These are phyloP conservation scores for Crotalus helleri DNA, from an alignment of 2,113 vertebrate species.

Conservation along the genomic window DNA sequence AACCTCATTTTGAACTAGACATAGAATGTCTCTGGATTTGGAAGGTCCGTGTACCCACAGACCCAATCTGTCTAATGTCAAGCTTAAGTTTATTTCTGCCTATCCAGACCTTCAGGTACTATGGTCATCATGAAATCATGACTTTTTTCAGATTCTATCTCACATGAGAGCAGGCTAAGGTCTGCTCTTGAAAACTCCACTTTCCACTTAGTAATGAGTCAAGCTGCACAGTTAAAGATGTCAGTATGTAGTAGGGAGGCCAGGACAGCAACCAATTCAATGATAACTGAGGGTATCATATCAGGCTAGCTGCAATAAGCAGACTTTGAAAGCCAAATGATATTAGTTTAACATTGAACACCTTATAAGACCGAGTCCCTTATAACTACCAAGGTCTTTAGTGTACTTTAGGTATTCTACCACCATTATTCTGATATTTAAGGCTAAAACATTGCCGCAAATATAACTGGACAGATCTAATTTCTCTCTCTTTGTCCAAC, in stretches of 20 bases:
- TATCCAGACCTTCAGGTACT: neutral
- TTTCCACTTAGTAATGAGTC: neutral
- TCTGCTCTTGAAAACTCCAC: neutral
- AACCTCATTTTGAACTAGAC: neutral
- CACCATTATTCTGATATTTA: neutral
- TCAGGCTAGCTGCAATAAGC: neutral
- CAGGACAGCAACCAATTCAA: neutral
- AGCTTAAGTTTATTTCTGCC: neutral
- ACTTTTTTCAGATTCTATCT: neutral
- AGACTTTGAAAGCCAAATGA: neutral
- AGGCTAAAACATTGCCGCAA: neutral
- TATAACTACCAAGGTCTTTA: neutral
- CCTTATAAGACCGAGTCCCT: neutral
- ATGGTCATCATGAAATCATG: neutral
- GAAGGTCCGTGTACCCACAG: neutral
- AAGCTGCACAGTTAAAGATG: neutral
- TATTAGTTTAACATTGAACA: neutral
- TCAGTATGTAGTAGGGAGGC: neutral
- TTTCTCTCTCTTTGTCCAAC: neutral
- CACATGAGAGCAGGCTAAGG: neutral
- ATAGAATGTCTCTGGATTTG: neutral
- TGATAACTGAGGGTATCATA: neutral
- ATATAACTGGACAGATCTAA: neutral
- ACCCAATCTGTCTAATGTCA: neutral
- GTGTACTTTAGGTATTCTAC: neutral